Evolutionary conservation across 2,888 invertebrate genomes (phyloP), one percentile per base, ranked within the genome.

Genomic region (Strigamia transsilvanica): DNA sequence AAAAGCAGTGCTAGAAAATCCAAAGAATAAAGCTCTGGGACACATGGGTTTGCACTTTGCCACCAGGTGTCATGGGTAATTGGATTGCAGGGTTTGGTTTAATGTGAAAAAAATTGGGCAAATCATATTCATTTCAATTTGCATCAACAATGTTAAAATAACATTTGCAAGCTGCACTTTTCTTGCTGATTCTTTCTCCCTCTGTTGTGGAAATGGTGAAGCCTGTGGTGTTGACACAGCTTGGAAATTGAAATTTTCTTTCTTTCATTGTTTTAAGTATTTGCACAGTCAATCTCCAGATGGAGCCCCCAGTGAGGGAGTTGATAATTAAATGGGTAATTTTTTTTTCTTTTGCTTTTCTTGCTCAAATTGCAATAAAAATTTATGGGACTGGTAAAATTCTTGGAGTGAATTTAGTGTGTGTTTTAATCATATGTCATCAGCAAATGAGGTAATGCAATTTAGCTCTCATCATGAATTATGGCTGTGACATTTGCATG

Each of bases 41-140:
- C 61, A 61, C 61, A 61, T 61, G 61, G n/a, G 61, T 61, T 61
- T 61, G 61, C 61, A 61, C 61, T 61, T 61, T 23, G 18, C 15
- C 61, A 15, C 15, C 61, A 61, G 61, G 61, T 61, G 61, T 61
- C 15, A 61, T 23, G 12, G 3, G 9, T 61, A 61, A 61, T 61
- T 5, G 18, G 61, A 61, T 61, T 21, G 9, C 12, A 13, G 51
- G n/a, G 7, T 7, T 7, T 5, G 34, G 7, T 34, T 34, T 34
- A 34, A 34, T 34, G 4, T 34, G n/a, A 34, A 42, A 42, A 42
- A 42, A 15, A n/a, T n/a, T n/a, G 42, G 10, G 10, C 2, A 42
- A 42, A 42, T 7, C 42, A 42, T 13, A 15, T 42, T 10, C 10
- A 6, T 42, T 42, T 42, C 15, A 34, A 34, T 34, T 34, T 34